Evolutionary conservation across 2,888 invertebrate genomes (phyloP).

Genomic region (Zele albiditarsus): DNA sequence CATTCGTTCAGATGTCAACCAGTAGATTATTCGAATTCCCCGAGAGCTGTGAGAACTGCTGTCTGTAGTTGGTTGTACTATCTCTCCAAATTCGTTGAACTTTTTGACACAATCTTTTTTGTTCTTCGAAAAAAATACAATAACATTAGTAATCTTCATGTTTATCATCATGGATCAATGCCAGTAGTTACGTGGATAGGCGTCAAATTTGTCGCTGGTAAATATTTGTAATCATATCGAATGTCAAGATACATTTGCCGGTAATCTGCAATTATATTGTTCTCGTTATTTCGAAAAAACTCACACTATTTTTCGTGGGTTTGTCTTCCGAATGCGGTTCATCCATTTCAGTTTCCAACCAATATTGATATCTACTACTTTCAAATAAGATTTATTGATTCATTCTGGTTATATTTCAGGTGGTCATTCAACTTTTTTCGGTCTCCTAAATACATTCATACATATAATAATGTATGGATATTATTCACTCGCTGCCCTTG

Average conservation of each 20-base stretch:
- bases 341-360: too few species aligned
- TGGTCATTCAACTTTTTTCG: conserved; percentile 95
- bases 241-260: neutral
- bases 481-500: conserved; percentile 91
- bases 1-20: conserved; percentile 87
- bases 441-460: conserved; percentile 93
- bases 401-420: conserved; percentile 74
- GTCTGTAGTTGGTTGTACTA: conserved; percentile 95
- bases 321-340: neutral
- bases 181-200: conserved; percentile 95
- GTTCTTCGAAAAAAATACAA: conserved; percentile 93
- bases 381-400: neutral
- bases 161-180: conserved; percentile 97
- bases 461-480: conserved; percentile 97
- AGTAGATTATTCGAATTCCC: conserved; percentile 83
- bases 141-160: conserved; percentile 90
- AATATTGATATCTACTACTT: too few species aligned
- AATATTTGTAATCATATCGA: neutral
- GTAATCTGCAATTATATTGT: too few species aligned
- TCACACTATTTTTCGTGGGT: too few species aligned
- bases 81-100: conserved; percentile 94
- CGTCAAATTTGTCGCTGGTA: conserved; percentile 90
- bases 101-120: conserved; percentile 95
- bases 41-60: conserved; percentile 83
- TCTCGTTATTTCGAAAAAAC: too few species aligned